Evolutionary conservation across 2,888 invertebrate genomes (phyloP).

Genomic region (Biston betularia): DNA sequence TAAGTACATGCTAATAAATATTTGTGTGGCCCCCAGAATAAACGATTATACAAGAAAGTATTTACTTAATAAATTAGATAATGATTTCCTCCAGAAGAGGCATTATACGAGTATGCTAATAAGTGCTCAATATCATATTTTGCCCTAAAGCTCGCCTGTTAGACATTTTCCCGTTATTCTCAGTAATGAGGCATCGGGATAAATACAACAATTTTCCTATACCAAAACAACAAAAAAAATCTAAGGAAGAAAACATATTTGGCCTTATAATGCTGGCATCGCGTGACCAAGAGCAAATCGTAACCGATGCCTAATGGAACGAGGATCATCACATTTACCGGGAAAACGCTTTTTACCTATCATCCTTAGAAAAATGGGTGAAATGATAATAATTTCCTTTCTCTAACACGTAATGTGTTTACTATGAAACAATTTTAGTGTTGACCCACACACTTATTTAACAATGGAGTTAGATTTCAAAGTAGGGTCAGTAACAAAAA

Average conservation of each 20-base stretch:
- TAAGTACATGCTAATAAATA: too few relatives aligned
- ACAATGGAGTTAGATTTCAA: neutral
- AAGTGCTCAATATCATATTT: too few relatives aligned
- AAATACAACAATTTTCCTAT: conserved; percentile 24
- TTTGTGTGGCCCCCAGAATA: too few relatives aligned
- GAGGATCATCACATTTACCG: conserved; percentile 79
- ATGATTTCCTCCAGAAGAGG: too few relatives aligned
- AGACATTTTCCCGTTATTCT: neutral
- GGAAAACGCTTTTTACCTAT: conserved; percentile 74
- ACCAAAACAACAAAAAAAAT: conserved; percentile 32
- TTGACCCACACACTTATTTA: neutral
- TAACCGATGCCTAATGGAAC: conserved; percentile 82
- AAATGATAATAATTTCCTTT: conserved; percentile 66
- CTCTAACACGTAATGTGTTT: conserved; percentile 63
- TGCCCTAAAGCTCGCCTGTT: neutral
- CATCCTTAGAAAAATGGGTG: conserved; percentile 68
- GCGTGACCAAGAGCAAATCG: conserved; percentile 80
- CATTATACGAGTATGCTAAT: too few relatives aligned
- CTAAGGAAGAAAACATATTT: conserved; percentile 50
- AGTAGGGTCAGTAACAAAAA: neutral
- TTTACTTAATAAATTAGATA: too few relatives aligned
- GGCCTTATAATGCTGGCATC: conserved; percentile 77
- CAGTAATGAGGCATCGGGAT: conserved; percentile 11
- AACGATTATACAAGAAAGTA: too few relatives aligned
- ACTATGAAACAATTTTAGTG: conserved; percentile 52